These are phyloP conservation scores for Junonia oenone DNA, from an alignment of 2,888 invertebrate species.

Conservation along the genomic window DNA sequence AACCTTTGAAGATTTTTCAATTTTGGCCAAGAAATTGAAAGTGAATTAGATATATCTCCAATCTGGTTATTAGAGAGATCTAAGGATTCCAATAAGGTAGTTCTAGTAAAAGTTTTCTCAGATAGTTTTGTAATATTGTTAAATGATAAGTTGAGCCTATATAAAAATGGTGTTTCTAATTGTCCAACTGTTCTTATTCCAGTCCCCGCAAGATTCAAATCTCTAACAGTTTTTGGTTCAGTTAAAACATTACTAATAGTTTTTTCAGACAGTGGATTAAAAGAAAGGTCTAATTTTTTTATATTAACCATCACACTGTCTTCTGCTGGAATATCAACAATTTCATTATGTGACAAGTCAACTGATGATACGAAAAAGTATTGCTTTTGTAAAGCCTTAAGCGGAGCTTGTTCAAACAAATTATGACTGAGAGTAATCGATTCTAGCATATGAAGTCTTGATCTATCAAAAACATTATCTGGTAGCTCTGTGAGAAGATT, in stretches of 20 bases:
- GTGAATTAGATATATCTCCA: slow-evolving; percentile 76
- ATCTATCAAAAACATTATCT: slow-evolving; percentile 90
- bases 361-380: slow-evolving; percentile 90
- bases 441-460: slow-evolving; percentile 88
- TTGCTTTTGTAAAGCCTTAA: slow-evolving; percentile 89
- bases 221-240: slow-evolving; percentile 92
- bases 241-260: slow-evolving; percentile 88
- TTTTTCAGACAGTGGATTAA: slow-evolving; percentile 88
- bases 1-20: slow-evolving; percentile 85
- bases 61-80: slow-evolving; percentile 88
- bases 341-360: slow-evolving; percentile 87
- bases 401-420: slow-evolving; percentile 87
- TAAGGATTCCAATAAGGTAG: slow-evolving; percentile 87
- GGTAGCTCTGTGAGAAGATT: slow-evolving; percentile 88
- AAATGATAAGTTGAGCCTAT: slow-evolving; percentile 86
- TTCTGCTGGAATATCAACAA: slow-evolving; percentile 89
- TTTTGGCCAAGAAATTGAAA: slow-evolving; percentile 84
- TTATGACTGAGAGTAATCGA: slow-evolving; percentile 88
- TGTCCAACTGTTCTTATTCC: slow-evolving; percentile 84
- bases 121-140: slow-evolving; percentile 85
- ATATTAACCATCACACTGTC: slow-evolving; percentile 93
- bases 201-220: slow-evolving; percentile 89
- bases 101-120: slow-evolving; percentile 85
- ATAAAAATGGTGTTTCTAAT: slow-evolving; percentile 91
- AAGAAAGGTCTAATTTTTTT: slow-evolving; percentile 90